phyloP scores from a whole-genome alignment of 2,888 invertebrate genomes.

The Drosophila infuscata region DNA sequence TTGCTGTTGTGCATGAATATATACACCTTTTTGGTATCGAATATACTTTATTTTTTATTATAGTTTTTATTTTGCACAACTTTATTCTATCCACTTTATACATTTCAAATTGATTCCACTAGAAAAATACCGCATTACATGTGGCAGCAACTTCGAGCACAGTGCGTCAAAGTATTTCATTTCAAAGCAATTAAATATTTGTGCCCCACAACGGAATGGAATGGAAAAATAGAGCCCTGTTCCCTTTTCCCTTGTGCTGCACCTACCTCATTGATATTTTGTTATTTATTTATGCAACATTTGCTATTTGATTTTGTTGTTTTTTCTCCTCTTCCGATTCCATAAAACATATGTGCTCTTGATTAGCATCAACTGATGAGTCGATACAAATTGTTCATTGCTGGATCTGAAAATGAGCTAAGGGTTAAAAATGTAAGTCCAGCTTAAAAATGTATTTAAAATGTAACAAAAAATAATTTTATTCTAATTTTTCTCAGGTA shows the following conservation, averaged over 20 bases:
- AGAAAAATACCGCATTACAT: not conserved
- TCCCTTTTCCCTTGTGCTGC: conserved; percentile 15
- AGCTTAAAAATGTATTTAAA: not conserved
- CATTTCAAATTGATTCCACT: not conserved
- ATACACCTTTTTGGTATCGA: not conserved
- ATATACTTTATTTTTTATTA: not conserved
- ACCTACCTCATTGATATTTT: conserved; percentile 45
- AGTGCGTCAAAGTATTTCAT: conserved; percentile 45
- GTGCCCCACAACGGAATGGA: conserved; percentile 51
- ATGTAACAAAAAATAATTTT: not conserved
- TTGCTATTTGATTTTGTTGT: conserved; percentile 31
- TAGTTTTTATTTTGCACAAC: not conserved
- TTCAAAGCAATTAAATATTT: conserved; percentile 75
- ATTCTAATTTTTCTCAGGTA: not conserved
- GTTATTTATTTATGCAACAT: conserved; percentile 70
- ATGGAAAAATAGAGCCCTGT: conserved; percentile 23
- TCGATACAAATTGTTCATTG: not conserved
- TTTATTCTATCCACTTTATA: not conserved
- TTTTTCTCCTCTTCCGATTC: not conserved
- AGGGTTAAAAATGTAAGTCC: not conserved
- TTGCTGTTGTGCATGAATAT: not conserved
- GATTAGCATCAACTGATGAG: not conserved
- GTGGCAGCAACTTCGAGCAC: conserved; percentile 20
- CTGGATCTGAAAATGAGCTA: not conserved
- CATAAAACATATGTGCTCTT: not conserved